A percentile compares a stretch with the other conserved stretches of the same genome.
These are phyloP conservation scores for Microtus richardsoni DNA, from an alignment of 2,113 vertebrate genomes.

Conservation along the genomic window DNA sequence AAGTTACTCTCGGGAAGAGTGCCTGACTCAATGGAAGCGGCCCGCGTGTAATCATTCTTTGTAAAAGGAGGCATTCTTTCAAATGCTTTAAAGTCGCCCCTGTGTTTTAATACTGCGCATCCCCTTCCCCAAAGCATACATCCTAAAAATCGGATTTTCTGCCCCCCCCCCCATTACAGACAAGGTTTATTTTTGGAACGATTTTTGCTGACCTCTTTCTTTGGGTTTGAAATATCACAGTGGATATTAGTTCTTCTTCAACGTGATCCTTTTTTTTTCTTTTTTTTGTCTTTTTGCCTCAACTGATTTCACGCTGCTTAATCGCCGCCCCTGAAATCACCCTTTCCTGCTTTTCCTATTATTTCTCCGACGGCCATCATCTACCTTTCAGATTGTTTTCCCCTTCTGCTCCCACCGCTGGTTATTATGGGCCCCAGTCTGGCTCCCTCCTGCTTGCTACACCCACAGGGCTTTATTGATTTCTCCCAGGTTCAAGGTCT, in stretches of 20 bases:
- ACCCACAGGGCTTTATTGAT: constrained; percentile 44
- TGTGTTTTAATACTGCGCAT: not conserved
- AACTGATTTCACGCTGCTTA: constrained; percentile 58
- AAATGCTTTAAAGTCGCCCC: constrained; percentile 57
- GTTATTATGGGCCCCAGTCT: constrained; percentile 1
- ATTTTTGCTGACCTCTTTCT: constrained; percentile 38
- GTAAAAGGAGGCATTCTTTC: constrained; percentile 73
- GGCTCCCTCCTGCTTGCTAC: not conserved
- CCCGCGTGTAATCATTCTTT: constrained; percentile 71
- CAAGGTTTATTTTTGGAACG: constrained; percentile 48
- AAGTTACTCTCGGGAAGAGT: constrained; percentile 68
- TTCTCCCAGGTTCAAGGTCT: constrained; percentile 35
- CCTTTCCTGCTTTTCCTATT: constrained; percentile 56
- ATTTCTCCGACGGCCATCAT: constrained; percentile 2
- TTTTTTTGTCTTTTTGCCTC: constrained; percentile 41
- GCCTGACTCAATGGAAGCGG: constrained; percentile 61
- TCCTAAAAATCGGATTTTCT: not conserved
- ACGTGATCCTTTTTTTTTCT: not conserved
- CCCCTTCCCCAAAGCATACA: not conserved
- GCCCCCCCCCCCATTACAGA: not conserved
- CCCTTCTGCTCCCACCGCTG: constrained; percentile 21
- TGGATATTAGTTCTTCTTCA: constrained; percentile 55
- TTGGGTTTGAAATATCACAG: constrained; percentile 21
- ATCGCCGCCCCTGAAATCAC: constrained; percentile 54
- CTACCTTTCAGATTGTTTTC: constrained; percentile 62